Evolutionary conservation across 2,888 invertebrate genomes (phyloP), one percentile per base, ranked within the genome.

Genomic region (Penaeus monodon): DNA sequence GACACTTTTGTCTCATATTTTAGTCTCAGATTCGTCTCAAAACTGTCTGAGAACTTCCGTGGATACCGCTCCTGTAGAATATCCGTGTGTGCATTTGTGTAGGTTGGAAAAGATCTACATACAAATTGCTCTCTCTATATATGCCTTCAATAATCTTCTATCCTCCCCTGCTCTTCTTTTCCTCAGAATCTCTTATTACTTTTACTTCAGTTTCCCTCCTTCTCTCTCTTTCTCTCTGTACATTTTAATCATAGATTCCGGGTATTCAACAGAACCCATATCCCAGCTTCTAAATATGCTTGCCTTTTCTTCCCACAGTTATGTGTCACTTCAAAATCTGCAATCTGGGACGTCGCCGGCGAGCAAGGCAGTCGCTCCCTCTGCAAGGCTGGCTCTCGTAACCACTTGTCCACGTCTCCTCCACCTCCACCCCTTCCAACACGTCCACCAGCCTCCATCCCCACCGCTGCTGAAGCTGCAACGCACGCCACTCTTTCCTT

Each of bases 321-420:
- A 86, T 86, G 86, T 86, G 86, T 76, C 86, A 81, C 81, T 86
- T 86, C 63, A 86, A 86, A 57, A 86, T 86, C 68, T 86, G 86
- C 81, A 86, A 86, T 78, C 74, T 86, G 81, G 86, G 86, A 20
- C 74, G 81, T 14, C 81, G 86, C 24, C 81, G 86, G 24, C 73
- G 86, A 33, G 85, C 86, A 27, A 65, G 86, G 8, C 70, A 81
- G 24, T 86, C 86, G 29, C 77, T 74, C 38, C 86, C 86, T 57
- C 74, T 86, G 57, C 86, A 86, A 57, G 86, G 86, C 38, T 86
- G 86, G 86, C 86, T 86, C 65, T 86, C 86, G 20, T 86, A 86
- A 86, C 81, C 76, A 64, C 66, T 22, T 33, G 22, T 74, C 73
- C 29, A 74, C 73, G 22, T 73, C 73, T 44, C 33, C 29, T 22